Evolutionary conservation across 2,888 invertebrate genomes (phyloP).

Genomic region (Oligia latruncula): DNA sequence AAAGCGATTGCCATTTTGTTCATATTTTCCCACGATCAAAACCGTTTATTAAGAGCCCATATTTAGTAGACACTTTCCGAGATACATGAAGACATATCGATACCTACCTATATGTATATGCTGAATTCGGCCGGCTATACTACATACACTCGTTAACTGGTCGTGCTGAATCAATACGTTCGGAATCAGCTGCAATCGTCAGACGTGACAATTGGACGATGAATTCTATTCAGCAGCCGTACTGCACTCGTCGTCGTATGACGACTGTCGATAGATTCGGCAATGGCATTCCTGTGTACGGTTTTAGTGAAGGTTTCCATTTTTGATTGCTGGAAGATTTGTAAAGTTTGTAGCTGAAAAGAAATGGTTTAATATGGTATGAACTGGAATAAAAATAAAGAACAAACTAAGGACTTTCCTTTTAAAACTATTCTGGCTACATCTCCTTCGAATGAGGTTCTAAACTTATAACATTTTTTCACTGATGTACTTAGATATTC

Average conservation of each 20-base stretch:
- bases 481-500: background rate
- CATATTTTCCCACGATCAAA: background rate
- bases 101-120: background rate
- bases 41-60: background rate
- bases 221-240: slow-evolving; percentile 24
- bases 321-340: background rate
- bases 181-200: slow-evolving; percentile 4
- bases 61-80: background rate
- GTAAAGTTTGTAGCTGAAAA: background rate
- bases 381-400: background rate
- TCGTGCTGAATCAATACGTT: slow-evolving; percentile 30
- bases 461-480: background rate
- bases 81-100: background rate
- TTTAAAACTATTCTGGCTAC: background rate
- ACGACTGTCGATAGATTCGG: background rate
- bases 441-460: background rate
- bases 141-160: slow-evolving; percentile 5
- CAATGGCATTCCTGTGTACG: background rate
- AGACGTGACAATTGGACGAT: slow-evolving; percentile 20
- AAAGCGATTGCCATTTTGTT: background rate
- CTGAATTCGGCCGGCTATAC: background rate
- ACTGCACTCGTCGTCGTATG: background rate
- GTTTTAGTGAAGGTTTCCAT: background rate
- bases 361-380: background rate
- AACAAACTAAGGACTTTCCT: background rate